Evolutionary conservation across 2,113 vertebrate species (phyloP), one percentile per base, ranked within the genome.

Genomic region (Girardinichthys multiradiatus): DNA sequence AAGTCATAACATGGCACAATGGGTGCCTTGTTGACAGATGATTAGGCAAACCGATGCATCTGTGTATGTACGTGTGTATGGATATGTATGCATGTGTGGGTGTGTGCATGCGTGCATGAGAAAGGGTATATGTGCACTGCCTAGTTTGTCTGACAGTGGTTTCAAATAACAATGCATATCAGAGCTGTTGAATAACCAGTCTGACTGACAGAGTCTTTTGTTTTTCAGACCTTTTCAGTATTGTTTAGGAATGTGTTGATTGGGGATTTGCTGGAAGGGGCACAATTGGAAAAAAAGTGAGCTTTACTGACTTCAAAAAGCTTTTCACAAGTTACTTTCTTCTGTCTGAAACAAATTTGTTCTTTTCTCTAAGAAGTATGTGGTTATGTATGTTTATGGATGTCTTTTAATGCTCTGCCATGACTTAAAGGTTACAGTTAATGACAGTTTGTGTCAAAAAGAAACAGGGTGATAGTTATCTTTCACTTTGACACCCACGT

Each of bases 161-260:
- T 87, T 91, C 87, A 90, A 86, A 90, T 84, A 86, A 92, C 90
- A 91, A 89, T 90, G 82, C 85, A 88, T 87, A 89, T 90, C 90
- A 87, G 72, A 80, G 75, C 77, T 3, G 28, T 51, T 87, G 84
- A 92, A 91, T 86, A 80, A 83, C 78, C 80, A 71, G 77, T 65
- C 64, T 90, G 86, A 90, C 68, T 88, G 85, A 78, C 81, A 83
- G 74, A 76, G 70, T 45, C 81, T 79, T 91, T 90, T 90, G 87
- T 90, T 81, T 88, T 80, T 26, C 64, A 88, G 86, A 88, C 83
- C 87, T 84, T 91, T 91, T 90, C 83, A 82, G 66, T 75, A 83
- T 59, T 78, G 71, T 87, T 70, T 74, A 79, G 76, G 86, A 89
- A 87, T 82, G 86, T 85, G 83, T 84, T 89, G 80, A 86, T 87